Percentiles rank a stretch among this genome's conserved stretches.
Evolutionary conservation across 2,113 vertebrate species (phyloP).

Genomic region (Chascanopsetta lugubris): DNA sequence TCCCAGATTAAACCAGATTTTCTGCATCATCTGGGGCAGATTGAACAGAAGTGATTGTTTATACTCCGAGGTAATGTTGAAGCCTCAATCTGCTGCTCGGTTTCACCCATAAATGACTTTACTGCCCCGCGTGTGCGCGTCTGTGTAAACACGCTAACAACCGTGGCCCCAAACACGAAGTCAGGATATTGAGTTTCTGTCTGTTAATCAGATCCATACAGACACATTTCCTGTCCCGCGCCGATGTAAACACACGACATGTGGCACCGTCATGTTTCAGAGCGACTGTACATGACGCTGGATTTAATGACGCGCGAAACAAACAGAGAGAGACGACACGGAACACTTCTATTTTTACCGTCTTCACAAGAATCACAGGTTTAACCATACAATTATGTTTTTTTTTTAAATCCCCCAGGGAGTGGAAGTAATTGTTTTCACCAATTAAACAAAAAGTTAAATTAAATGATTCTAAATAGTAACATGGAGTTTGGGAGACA

Average conservation of each 20-base stretch:
- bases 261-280: not conserved
- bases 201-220: constrained; percentile 26
- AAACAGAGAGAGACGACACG: not conserved
- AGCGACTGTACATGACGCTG: not conserved
- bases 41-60: not conserved
- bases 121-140: constrained; percentile 15
- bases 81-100: constrained; percentile 16
- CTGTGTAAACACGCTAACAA: constrained; percentile 30
- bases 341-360: too few relatives aligned
- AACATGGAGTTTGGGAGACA: too few relatives aligned
- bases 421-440: not conserved
- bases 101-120: constrained; percentile 34
- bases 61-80: constrained; percentile 23
- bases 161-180: constrained; percentile 3
- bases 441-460: too few relatives aligned
- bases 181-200: constrained; percentile 61
- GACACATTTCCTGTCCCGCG: constrained; percentile 26
- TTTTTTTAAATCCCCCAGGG: too few relatives aligned
- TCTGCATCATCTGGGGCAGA: not conserved
- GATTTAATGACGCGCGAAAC: constrained; percentile 4
- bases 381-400: too few relatives aligned
- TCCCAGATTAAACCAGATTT: not conserved
- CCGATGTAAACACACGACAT: constrained; percentile 4
- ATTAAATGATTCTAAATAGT: too few relatives aligned
- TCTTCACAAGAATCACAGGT: not conserved